Base-by-base conservation (phyloP, 2,797 vertebrate species). In the Lutjanus argentimaculatus region DNA sequence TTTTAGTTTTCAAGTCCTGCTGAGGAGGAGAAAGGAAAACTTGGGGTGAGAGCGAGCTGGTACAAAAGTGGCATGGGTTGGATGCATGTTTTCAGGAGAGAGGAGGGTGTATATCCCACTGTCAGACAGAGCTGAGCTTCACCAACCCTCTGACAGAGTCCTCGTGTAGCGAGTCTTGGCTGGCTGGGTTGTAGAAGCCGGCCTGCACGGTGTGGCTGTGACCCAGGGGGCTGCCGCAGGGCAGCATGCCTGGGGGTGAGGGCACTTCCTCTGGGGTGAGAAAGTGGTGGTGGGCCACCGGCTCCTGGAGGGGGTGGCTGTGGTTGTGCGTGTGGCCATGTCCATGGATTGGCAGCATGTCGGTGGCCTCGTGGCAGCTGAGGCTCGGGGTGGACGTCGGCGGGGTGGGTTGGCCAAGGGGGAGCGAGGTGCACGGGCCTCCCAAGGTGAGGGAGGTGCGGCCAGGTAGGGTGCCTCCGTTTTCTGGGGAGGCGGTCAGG, bases 91-190 rank as follows among this genome's bases (percentile, higher is more conserved):
- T 86, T 76, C 30, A 80, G 62, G 3, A 21, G 61, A 14, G 52
- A 25, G 52, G 64, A 22, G 46, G 58, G 15, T 15, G 3, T 30
- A 10, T 12, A 9, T 55, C 72, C 80, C 53, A 14, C 2, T 73
- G 88, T 99, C 97, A 99, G 92, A 99, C 98, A 0, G 98, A 99
- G 93, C 98, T 99, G 91, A 99, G 98, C 92, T 99, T 99, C 62
- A 99, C 98, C 16, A 99, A 90, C 84, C 98, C 98, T 63, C 98
- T 95, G 82, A 99, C 97, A 0, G 98, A 99, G 95, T 99, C 98
- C 93, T 99, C 98, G 51, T 99, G 98, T 87, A 99, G 91, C 0
- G 98, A 97, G 95, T 99, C 98, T 94, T 99, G 98, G 94, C 97
- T 98, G 88, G 97, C 98, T 11, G 97, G 96, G 87, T 97, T 96